Base-by-base conservation (phyloP, 2,113 vertebrate species). In the Tamias sibiricus region DNA sequence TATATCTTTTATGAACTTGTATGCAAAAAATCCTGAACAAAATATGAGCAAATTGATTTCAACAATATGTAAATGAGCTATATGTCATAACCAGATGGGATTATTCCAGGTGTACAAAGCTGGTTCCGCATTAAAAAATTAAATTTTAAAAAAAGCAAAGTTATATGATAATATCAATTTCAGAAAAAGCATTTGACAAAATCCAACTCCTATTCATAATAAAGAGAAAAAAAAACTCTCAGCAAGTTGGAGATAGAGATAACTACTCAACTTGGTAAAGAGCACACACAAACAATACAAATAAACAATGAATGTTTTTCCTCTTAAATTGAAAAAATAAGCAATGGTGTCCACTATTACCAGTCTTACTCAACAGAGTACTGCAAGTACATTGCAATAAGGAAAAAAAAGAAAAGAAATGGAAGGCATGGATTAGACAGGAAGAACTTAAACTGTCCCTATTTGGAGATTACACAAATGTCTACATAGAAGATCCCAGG, bases 381-480 rank as follows among this genome's bases (percentile, higher is more conserved):
- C 49, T 49, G 17, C 26, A 62, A 62, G 35, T 40, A n/a, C 47
- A 75, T 32, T 57, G 44, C 85, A 74, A 75, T 66, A 54, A 89
- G 44, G 19, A 44, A 89, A 89, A n/a, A 88, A 64, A 89, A n/a
- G 82, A 64, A 88, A 79, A 87, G 30, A 72, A 94, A 88, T 26
- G 22, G 74, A 59, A 91, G 68, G 19, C 20, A 86, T 19, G 28
- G 30, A 91, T 22, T 28, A 2, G 4, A 66, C 44, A 28, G 14
- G 71, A 68, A 89, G 59, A 76, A 22, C 76, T n/a, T 11, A 87
- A 88, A 59, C 24, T 80, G 30, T 40, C 47, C 69, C 57, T 92
- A n/a, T 64, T 35, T 80, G 42, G 37, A 72, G 14, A 64, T 82
- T 20, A 19, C 32, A 52, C 71, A 20, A 42, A 69, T 71, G 71